Conservation (phyloP, 2,113 vertebrate species). For the Albula glossodonta region DNA sequence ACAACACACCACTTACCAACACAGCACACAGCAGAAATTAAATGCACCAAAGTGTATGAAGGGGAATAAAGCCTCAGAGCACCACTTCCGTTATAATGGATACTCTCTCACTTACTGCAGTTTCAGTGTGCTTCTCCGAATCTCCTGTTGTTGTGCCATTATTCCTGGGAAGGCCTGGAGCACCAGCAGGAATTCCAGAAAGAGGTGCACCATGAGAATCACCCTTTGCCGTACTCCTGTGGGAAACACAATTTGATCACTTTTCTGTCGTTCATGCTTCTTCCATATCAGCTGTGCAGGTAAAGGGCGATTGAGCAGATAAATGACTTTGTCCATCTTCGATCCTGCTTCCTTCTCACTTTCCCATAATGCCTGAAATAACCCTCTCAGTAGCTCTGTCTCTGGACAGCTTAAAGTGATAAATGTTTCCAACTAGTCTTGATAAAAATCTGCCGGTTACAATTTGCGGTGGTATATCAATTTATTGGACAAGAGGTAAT, state of each 20-base stretch:
- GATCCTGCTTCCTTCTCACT: conserved; percentile 60
- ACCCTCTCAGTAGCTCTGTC: conserved; percentile 60
- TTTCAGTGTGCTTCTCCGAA: conserved; percentile 73
- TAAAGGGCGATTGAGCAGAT: conserved; percentile 76
- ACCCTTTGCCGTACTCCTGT: conserved; percentile 79
- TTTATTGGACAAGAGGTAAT: conserved; percentile 61
- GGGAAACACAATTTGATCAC: conserved; percentile 78
- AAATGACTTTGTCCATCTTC: conserved; percentile 73
- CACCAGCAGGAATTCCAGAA: conserved; percentile 62
- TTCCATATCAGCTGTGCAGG: conserved; percentile 80
- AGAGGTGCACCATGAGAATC: conserved; percentile 70
- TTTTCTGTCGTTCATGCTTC: conserved; percentile 69
- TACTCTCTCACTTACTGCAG: conserved; percentile 72
- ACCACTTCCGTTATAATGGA: not conserved
- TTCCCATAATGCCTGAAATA: conserved; percentile 65
- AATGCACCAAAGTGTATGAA: not conserved
- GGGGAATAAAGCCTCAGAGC: not conserved
- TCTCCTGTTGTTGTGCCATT: conserved; percentile 74
- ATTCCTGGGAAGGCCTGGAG: conserved; percentile 76
- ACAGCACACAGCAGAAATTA: not conserved
- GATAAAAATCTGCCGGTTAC: conserved; percentile 72
- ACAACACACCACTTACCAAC: not conserved
- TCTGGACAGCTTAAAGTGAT: conserved; percentile 64
- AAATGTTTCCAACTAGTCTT: conserved; percentile 66
- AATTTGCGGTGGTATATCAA: conserved; percentile 66